Conservation (phyloP, 1,140 invertebrate species). For the Solenopsis fugax region DNA sequence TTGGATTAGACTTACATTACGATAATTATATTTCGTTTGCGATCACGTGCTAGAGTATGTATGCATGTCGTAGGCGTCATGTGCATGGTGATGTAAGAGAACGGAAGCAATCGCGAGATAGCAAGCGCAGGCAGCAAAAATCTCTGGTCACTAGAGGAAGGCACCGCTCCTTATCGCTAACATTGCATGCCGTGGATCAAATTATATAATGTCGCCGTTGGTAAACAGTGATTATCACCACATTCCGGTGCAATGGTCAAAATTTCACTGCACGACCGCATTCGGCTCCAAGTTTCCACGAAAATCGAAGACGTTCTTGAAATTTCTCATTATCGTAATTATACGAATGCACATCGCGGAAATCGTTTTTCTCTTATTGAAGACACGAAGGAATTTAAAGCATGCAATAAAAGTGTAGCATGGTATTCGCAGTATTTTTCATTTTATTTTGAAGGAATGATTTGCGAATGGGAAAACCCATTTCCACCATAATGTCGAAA, state of each 20-base stretch:
- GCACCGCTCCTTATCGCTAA: slow-evolving; percentile 72
- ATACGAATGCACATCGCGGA: background rate
- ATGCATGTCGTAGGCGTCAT: background rate
- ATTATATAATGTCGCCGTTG: slow-evolving; percentile 73
- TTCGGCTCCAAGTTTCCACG: background rate
- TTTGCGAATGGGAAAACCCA: background rate
- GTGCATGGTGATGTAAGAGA: slow-evolving; percentile 69
- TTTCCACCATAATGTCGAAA: background rate
- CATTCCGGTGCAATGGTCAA: slow-evolving; percentile 27
- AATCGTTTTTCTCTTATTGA: background rate
- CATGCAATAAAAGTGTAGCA: background rate
- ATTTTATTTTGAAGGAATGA: background rate
- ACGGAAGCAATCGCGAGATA: slow-evolving; percentile 72
- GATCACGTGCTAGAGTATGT: background rate
- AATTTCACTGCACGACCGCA: background rate
- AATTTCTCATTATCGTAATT: background rate
- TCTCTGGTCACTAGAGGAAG: slow-evolving; percentile 55
- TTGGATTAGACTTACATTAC: slow-evolving; percentile 39
- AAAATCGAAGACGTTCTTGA: background rate
- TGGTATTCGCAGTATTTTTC: background rate
- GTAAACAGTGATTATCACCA: slow-evolving; percentile 64
- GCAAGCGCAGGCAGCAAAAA: slow-evolving; percentile 40
- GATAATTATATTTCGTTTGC: slow-evolving; percentile 31
- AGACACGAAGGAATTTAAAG: slow-evolving; percentile 1
- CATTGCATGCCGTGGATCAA: slow-evolving; percentile 68